Base-by-base conservation (phyloP, 2,113 vertebrate genomes). In the Nycticryphes semicollaris region DNA sequence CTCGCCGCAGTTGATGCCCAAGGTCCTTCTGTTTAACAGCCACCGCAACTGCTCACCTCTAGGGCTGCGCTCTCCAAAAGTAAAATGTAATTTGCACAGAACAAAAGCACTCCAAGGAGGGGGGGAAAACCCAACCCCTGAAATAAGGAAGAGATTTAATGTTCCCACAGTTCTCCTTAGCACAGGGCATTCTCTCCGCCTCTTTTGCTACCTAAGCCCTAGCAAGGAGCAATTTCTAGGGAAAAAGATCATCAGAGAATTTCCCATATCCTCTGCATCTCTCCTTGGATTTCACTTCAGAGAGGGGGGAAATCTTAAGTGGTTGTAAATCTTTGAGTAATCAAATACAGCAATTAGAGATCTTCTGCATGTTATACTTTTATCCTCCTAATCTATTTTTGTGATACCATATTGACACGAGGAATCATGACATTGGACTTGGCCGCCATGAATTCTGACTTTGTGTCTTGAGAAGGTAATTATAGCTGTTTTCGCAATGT, bases 251-350 rank as follows among this genome's bases (percentile, higher is more conserved):
- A 4, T 62, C 41, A 37, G 68, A 93, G 43, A 92, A 60, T 86
- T 95, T 89, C 64, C 47, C 57, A 18, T 95, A 78, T 92, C 86
- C 73, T 92, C 87, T 72, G 66, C 62, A 93, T 86, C 80, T 93
- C 90, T 96, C 77, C 83, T 96, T 96, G 62, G 80, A 84, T 96
- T 96, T 96, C 92, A 92, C 57, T 94, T 95, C 84, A 92, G 90
- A 91, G 48, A 70, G 37, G 10, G 53, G 5, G 81, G 73, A 94
- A 90, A 79, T 82, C 80, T 94, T 93, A 84, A 12, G 10, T 93
- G 84, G 57, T 47, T 84, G 21, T 85, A 96, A 95, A 94, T 96
- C 93, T 87, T 60, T 17, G 24, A 50, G 96, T 97, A 96, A 97
- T 93, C 91, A 95, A 96, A 96, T 94, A 92, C 78, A 77, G 41